Base-by-base conservation (phyloP, 2,888 invertebrate species). In the Agonopterix arenella region DNA sequence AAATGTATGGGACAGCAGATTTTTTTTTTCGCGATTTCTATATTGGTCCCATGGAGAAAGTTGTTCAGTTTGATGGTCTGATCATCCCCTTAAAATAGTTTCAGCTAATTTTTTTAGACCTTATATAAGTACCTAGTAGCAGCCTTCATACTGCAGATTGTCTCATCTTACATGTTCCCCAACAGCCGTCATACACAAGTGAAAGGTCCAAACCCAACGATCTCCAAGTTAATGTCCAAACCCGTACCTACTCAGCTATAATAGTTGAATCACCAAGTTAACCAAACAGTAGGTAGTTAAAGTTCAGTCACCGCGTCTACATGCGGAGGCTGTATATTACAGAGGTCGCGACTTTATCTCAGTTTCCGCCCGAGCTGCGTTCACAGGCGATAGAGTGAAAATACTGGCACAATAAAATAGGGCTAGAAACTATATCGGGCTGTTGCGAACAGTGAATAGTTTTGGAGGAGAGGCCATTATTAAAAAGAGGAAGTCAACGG, bases 371-470 rank as follows among this genome's bases (percentile, higher is more conserved):
- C 74, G 81, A 75, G 74, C 73, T 80, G 76, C 78, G 75, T 76
- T 76, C 75, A 66, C 71, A 69, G 68, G 77, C 84, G 84, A 84
- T 84, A 82, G 76, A 77, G 72, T 76, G 81, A 80, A 84, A 85
- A 85, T 85, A 82, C 78, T 82, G 67, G 76, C 76, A 84, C 84
- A 84, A 84, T 86, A 85, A 85, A 84, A 81, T 80, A 81, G 78
- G 72, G 69, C 75, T 28, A 28, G 28, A 28, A 28, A 28, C 28
- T 28, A 28, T 28, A 28, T 28, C 28, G 28, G 28, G 28, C 28
- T 5, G 28, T 28, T 5, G 28, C 28, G 28, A 28, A 28, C 28
- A 7, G 28, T 28, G 28, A 28, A 28, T 28, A 28, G 28, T 28
- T 28, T 28, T 28, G 28, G 28, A 28, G 28, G 28, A 28, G 28